Percentiles rank a stretch among this genome's conserved stretches.
These are phyloP conservation scores for Ornithorhynchus anatinus DNA, from an alignment of 2,113 vertebrate genomes.

Conservation along the genomic window DNA sequence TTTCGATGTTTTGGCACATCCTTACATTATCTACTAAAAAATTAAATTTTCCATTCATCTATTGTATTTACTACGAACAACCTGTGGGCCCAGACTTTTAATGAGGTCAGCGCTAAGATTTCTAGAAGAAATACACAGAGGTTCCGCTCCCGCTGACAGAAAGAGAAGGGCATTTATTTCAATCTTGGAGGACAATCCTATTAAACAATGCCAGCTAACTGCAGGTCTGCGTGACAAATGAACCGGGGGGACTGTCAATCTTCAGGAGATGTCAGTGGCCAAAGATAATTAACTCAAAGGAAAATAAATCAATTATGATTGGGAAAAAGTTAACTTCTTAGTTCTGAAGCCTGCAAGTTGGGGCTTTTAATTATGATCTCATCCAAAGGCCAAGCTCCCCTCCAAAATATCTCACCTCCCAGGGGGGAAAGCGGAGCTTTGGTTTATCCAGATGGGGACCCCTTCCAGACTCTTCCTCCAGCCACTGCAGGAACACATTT, in stretches of 20 bases:
- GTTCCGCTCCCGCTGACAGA: constrained; percentile 53
- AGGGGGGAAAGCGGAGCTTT: too few species aligned
- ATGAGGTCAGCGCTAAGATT: constrained; percentile 60
- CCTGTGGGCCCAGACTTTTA: constrained; percentile 36
- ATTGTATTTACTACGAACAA: constrained; percentile 48
- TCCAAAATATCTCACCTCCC: too few species aligned
- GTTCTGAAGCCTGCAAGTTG: constrained; percentile 28
- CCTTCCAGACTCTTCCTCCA: too few species aligned
- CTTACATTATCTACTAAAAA: constrained; percentile 53
- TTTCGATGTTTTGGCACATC: constrained; percentile 53
- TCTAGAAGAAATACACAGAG: constrained; percentile 57
- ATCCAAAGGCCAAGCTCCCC: neutral
- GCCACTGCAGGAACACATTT: too few species aligned
- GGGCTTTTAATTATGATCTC: constrained; percentile 34
- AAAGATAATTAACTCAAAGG: constrained; percentile 51
- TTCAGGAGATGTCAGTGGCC: constrained; percentile 43
- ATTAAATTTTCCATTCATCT: constrained; percentile 60
- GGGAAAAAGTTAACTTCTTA: constrained; percentile 42
- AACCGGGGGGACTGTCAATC: constrained; percentile 45
- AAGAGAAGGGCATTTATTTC: constrained; percentile 54
- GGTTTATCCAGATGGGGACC: too few species aligned
- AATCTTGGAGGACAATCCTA: constrained; percentile 50
- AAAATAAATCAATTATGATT: constrained; percentile 47
- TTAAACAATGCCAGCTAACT: constrained; percentile 58
- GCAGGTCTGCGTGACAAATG: constrained; percentile 50